Base-by-base conservation (phyloP, 2,797 vertebrate genomes). In the Hozukius guyotensis region DNA sequence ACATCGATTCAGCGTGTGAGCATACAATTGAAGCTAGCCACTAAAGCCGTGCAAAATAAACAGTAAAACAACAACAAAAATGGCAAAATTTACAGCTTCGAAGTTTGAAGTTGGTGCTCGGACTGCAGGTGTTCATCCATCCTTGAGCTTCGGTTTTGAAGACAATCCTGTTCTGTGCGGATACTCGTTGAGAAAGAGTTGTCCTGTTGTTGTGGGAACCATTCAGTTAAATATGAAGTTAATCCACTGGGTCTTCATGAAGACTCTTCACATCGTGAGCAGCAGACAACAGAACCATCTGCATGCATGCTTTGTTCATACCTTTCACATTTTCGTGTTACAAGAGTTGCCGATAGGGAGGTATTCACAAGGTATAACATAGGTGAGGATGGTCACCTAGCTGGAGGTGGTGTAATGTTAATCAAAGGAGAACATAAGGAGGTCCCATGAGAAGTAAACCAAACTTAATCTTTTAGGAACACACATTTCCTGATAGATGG, bases 151-250 rank as follows among this genome's bases (percentile, higher is more conserved):
- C 1, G 25, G 14, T 57, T 59, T 59, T 29, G 56, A 18, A 29
- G 56, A 18, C 7, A 59, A 55, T 24, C 52, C 52, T 22, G 0
- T 3, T 0, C 16, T 46, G 42, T 0, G 1, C 0, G 16, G 42
- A 18, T 7, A 46, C 16, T 46, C 7, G 16, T 46, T 46, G 42
- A 46, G 16, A 46, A 46, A 46, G 16, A 46, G 16, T 8, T 46
- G 0, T 20, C 16, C 42, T 46, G 3, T 46, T 46, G 42, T 46
- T 46, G 42, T 46, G 42, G 42, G 0, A 46, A 18, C 42, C 16
- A 46, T 59, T 31, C 14, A 59, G 16, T 29, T 11, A 22, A 34
- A 22, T 3, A 36, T 14, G 1, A 62, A 36, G 0, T 62, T 36
- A 34, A 62, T n/a, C 6, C 12, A 34, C 32, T 62, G 1, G n/a